phyloP scores from a whole-genome alignment of 2,113 vertebrate species.

The Toxotes chatareus region DNA sequence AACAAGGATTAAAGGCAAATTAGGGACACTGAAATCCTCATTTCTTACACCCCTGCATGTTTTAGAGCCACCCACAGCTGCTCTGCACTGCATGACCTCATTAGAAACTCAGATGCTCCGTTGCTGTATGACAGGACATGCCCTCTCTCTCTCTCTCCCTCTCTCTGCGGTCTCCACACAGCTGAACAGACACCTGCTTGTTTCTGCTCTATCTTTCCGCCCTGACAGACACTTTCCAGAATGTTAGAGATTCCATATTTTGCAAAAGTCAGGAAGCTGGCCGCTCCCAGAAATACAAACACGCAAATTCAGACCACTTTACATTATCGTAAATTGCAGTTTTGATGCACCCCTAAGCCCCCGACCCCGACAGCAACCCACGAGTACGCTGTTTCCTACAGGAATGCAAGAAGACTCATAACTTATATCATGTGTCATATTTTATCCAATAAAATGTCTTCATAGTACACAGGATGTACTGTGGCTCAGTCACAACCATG shows the following conservation, averaged over 20 bases:
- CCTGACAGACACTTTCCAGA: constrained; percentile 69
- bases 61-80: constrained; percentile 8
- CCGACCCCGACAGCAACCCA: not conserved
- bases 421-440: constrained; percentile 4
- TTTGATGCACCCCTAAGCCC: constrained; percentile 38
- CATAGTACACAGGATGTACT: not conserved
- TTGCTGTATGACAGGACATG: constrained; percentile 10
- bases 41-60: not conserved
- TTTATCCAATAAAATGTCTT: constrained; percentile 5
- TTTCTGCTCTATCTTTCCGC: constrained; percentile 59
- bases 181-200: constrained; percentile 74
- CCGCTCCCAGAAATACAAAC: constrained; percentile 73
- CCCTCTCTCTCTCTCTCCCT: not conserved
- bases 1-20: not conserved
- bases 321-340: constrained; percentile 35
- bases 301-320: constrained; percentile 26
- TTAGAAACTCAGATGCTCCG: constrained; percentile 46
- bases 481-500: constrained; percentile 17
- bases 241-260: constrained; percentile 67
- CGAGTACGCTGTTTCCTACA: not conserved
- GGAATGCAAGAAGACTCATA: not conserved
- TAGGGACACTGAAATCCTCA: not conserved
- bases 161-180: constrained; percentile 35
- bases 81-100: constrained; percentile 50
- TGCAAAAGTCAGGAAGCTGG: constrained; percentile 46